Base-by-base conservation (phyloP, 2,888 invertebrate species). In the Rotaria sp. region DNA sequence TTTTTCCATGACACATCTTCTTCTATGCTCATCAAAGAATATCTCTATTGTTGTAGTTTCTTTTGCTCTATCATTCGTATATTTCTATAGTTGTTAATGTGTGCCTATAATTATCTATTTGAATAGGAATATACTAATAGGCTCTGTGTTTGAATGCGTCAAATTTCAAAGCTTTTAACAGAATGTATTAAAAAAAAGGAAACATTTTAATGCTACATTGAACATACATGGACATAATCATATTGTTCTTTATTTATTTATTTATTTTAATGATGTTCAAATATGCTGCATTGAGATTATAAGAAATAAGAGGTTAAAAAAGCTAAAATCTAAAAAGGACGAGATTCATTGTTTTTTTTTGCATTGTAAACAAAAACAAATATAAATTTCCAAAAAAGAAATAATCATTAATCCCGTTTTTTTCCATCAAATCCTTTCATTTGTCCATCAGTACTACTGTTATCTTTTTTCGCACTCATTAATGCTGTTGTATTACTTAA, bases 321-420 rank as follows among this genome's bases (percentile, higher is more conserved):
- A 67, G 3, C 35, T 30, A 21, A 67, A 67, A 38, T 38, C 38
- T 24, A 67, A 38, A 67, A 35, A 67, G 67, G 67, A 67, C 15
- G 67, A 67, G 67, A 67, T 67, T 67, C 30, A n/a, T 67, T 35
- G 1, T 67, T 35, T 67, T 67, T 35, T 35, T 35, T 67, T 67
- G 67, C 67, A 67, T 67, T 67, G 67, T 67, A 67, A 67, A 67
- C 35, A 67, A 67, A 52, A 67, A 67, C 8, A 67, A 35, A 67
- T 67, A 35, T 35, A 59, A 59, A 59, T 67, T 5, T 21, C 5
- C 13, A 26, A 15, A 26, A 52, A 30, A 59, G 30, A n/a, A 35
- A 67, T 38, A 35, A 3, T n/a, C 21, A 2, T 30, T 35, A 67
- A 67, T 67, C 35, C 15, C 67, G 18, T 67, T 67, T 67, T 35